Conservation (phyloP, 2,888 invertebrate genomes). For the Gerris lacustris region DNA sequence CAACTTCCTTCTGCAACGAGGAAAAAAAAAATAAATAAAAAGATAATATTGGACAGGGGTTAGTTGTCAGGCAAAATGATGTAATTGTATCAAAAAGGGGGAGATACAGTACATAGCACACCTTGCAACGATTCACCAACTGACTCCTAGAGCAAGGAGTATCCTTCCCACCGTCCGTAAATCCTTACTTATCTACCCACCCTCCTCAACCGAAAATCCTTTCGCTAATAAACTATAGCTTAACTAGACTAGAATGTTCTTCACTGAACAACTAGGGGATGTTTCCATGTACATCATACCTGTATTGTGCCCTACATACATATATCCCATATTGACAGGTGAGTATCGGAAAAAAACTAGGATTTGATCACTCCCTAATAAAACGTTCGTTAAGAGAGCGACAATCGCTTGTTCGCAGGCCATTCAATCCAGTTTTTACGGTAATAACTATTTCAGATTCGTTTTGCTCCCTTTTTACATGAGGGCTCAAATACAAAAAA, state of each 20-base stretch:
- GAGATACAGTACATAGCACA: not conserved
- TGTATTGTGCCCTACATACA: not conserved
- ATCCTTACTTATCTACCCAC: not conserved
- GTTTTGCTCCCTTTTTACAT: not conserved
- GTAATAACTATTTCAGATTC: not conserved
- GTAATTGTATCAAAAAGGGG: conserved; percentile 2
- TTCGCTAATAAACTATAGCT: not conserved
- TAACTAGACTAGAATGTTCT: not conserved
- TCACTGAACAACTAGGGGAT: not conserved
- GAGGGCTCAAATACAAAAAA: not conserved
- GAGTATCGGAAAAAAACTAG: not conserved
- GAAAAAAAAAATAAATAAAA: too few relatives aligned
- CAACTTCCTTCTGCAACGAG: not conserved
- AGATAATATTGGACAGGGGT: not conserved
- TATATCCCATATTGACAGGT: not conserved
- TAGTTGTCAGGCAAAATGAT: not conserved
- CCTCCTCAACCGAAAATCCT: conserved; percentile 3
- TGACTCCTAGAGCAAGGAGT: not conserved
- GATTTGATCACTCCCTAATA: not conserved
- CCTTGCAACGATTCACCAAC: not conserved
- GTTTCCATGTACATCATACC: not conserved
- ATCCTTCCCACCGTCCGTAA: not conserved
- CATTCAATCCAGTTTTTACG: not conserved
- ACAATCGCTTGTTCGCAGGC: conserved; percentile 1
- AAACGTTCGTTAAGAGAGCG: conserved; percentile 3